A percentile compares a stretch with the other conserved stretches of the same genome.
phyloP scores from a whole-genome alignment of 2,888 invertebrate species.

The Pomacea canaliculata region DNA sequence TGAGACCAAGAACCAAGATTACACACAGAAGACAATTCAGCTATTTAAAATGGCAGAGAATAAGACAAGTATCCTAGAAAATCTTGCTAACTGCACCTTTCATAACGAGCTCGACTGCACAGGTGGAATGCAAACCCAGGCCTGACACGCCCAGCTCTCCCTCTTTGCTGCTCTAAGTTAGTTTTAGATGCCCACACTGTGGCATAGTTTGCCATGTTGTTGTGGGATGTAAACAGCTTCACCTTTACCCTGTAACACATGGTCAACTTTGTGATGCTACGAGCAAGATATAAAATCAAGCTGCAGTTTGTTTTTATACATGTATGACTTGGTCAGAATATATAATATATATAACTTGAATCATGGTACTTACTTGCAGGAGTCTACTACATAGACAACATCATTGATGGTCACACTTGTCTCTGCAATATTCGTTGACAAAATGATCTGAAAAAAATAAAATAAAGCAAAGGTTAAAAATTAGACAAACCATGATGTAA shows the following conservation, averaged over 20 bases:
- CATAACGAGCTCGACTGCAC: constrained; percentile 75
- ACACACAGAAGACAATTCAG: too few relatives aligned
- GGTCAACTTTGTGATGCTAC: too few relatives aligned
- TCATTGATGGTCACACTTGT: constrained; percentile 98
- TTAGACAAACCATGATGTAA: background rate
- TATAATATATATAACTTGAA: background rate
- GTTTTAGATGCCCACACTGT: constrained; percentile 92
- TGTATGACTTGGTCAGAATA: too few relatives aligned
- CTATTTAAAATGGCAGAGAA: too few relatives aligned
- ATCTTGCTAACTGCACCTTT: constrained; percentile 55
- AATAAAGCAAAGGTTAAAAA: constrained; percentile 2
- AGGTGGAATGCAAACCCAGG: constrained; percentile 95
- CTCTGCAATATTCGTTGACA: constrained; percentile 98
- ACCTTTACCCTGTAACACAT: constrained; percentile 80
- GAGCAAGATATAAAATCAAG: too few relatives aligned
- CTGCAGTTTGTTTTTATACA: too few relatives aligned
- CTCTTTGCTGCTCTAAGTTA: constrained; percentile 94
- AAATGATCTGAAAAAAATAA: constrained; percentile 81
- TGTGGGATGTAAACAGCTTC: constrained; percentile 97
- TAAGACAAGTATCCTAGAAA: too few relatives aligned
- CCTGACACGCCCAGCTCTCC: constrained; percentile 94
- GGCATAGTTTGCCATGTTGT: constrained; percentile 98
- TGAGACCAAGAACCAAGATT: too few relatives aligned
- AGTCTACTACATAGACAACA: constrained; percentile 97
- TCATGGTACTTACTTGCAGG: constrained; percentile 81